These are phyloP conservation scores for Campoplex capitator DNA, from an alignment of 2,888 invertebrate genomes.

Conservation along the genomic window DNA sequence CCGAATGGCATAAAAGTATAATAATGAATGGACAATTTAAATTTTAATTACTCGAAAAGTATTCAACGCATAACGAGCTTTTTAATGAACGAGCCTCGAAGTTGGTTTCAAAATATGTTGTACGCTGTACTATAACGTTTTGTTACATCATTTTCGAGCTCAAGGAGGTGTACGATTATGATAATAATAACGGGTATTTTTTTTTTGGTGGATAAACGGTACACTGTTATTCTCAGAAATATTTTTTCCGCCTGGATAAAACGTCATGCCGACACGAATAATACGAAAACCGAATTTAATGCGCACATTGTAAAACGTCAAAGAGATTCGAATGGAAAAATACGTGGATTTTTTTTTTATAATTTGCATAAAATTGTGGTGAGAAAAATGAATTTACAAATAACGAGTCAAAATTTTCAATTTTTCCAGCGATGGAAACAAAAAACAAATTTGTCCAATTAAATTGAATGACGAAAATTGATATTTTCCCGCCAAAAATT, in stretches of 20 bases:
- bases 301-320: background rate
- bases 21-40: background rate
- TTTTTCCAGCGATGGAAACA: background rate
- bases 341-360: background rate
- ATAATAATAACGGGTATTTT: conserved; percentile 48
- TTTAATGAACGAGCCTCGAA: background rate
- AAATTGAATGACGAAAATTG: background rate
- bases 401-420: background rate
- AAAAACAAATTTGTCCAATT: too few species aligned
- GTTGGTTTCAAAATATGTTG: conserved; percentile 22
- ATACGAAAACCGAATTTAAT: background rate
- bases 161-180: conserved; percentile 34
- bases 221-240: conserved; percentile 36
- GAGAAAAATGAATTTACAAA: background rate
- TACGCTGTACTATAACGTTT: conserved; percentile 19
- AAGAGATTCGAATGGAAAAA: background rate
- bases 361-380: background rate
- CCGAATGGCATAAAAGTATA: background rate
- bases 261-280: conserved; percentile 9
- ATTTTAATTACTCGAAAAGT: background rate
- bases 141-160: conserved; percentile 28
- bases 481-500: background rate
- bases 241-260: conserved; percentile 21
- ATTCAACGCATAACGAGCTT: conserved; percentile 2
- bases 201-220: conserved; percentile 34